These are phyloP conservation scores for Schrankia costaestrigalis DNA, from an alignment of 2,888 invertebrate species.

Conservation along the genomic window DNA sequence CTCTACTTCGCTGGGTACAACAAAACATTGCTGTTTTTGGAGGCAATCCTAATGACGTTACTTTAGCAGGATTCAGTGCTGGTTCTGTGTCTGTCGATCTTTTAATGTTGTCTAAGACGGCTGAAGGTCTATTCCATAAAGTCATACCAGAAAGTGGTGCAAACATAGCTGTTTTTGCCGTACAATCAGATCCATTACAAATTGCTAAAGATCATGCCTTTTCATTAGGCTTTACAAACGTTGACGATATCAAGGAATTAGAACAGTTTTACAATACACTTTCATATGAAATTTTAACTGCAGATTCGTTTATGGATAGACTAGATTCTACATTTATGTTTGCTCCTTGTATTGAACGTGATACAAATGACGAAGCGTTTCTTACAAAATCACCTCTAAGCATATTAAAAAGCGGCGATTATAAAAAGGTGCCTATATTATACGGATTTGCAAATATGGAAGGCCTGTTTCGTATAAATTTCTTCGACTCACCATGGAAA, in stretches of 20 bases:
- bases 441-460: constrained; percentile 43
- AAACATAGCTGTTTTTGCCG: constrained; percentile 26
- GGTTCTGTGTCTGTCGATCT: constrained; percentile 42
- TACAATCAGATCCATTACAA: constrained; percentile 40
- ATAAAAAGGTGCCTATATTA: constrained; percentile 40
- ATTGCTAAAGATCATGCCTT: constrained; percentile 38
- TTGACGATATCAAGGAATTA: constrained; percentile 39
- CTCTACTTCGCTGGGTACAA: constrained; percentile 47
- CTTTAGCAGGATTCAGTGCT: constrained; percentile 43
- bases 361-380: constrained; percentile 30
- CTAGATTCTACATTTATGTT: constrained; percentile 25
- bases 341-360: constrained; percentile 34
- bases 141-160: constrained; percentile 47
- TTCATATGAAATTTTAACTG: constrained; percentile 31
- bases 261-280: constrained; percentile 45
- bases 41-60: constrained; percentile 48
- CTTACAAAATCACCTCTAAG: constrained; percentile 37
- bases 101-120: constrained; percentile 37
- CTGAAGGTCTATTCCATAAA: constrained; percentile 42
- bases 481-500: constrained; percentile 29
- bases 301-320: constrained; percentile 16
- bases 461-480: constrained; percentile 24
- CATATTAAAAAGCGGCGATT: constrained; percentile 36
- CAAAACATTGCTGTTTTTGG: constrained; percentile 45
- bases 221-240: constrained; percentile 31